Evolutionary conservation across 2,888 invertebrate genomes (phyloP), one percentile per base, ranked within the genome.

Genomic region (Blastobasis lacticolella): DNA sequence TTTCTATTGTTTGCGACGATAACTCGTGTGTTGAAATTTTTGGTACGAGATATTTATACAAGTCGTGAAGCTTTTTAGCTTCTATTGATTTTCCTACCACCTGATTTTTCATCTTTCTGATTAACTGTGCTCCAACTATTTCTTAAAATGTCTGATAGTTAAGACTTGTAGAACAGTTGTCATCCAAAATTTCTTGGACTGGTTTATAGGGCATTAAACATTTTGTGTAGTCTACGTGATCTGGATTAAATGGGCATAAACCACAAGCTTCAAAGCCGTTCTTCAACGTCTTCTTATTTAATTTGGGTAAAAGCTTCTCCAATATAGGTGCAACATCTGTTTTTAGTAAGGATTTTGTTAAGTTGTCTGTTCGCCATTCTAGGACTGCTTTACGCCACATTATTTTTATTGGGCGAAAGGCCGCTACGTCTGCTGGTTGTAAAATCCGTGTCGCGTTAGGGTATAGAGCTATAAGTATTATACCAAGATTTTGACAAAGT

Each of bases 361-460:
- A 10, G n/a, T 50, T 45, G 6, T 50, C 10, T 38, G 37, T 23
- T n/a, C 50, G 2, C 50, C 50, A 50, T 38, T 45, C 50, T 41
- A 41, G 37, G 10, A 50, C 45, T 5, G 46, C 46, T 9, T 37
- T 46, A 36, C 41, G 10, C 46, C 50, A 50, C 4, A 10, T 41
- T 36, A 9, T 46, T 46, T 50, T 50, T n/a, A 48, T 41, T 1
- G 48, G 48, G 40, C 23, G 40, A 42, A 48, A 48, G 1, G 48
- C 48, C 5, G 48, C 40, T 4, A 48, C 48, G 46, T 60, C 59
- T 10, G 60, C 61, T 49, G 62, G 59, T 50, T 62, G 59, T 38
- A 60, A 52, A 46, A 60, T 52, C 36, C 59, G 51, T 0, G 60
- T 60, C n/a, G 53, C 52, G 43, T 60, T 59, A 40, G 60, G 58